phyloP scores from a whole-genome alignment of 2,113 vertebrate genomes.

The Charadrius vociferus region DNA sequence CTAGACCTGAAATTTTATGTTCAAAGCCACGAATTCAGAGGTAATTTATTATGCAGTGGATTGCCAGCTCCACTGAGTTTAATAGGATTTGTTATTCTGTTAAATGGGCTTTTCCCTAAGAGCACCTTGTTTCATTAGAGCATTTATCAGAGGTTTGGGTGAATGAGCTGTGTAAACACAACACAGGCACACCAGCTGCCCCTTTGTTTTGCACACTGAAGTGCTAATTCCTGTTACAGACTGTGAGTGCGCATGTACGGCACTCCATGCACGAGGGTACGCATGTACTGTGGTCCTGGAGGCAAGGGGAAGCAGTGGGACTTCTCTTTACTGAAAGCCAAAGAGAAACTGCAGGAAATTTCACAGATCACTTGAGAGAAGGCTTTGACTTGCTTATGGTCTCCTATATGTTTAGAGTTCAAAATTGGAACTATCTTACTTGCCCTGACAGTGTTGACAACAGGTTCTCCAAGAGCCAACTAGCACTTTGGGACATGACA shows the following conservation, averaged over 20 bases:
- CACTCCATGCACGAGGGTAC: neutral
- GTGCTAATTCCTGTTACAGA: neutral
- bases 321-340: neutral
- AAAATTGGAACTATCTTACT: neutral
- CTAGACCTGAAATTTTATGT: neutral
- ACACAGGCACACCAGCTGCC: neutral
- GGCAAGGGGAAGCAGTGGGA: neutral
- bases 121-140: conserved; percentile 37
- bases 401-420: neutral
- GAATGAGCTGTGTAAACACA: conserved; percentile 30
- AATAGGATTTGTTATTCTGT: conserved; percentile 42
- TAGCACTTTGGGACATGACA: neutral
- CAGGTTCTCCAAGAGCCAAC: neutral
- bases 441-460: neutral
- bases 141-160: conserved; percentile 2
- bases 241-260: neutral
- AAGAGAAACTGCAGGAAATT: neutral
- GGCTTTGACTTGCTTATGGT: neutral
- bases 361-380: neutral
- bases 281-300: accelerated
- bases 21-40: neutral
- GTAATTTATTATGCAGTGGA: conserved; percentile 44
- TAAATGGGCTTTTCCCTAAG: conserved; percentile 35
- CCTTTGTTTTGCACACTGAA: neutral
- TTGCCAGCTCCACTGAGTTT: conserved; percentile 34